phyloP scores from a whole-genome alignment of 2,113 vertebrate species.

The Noturus placidus region DNA sequence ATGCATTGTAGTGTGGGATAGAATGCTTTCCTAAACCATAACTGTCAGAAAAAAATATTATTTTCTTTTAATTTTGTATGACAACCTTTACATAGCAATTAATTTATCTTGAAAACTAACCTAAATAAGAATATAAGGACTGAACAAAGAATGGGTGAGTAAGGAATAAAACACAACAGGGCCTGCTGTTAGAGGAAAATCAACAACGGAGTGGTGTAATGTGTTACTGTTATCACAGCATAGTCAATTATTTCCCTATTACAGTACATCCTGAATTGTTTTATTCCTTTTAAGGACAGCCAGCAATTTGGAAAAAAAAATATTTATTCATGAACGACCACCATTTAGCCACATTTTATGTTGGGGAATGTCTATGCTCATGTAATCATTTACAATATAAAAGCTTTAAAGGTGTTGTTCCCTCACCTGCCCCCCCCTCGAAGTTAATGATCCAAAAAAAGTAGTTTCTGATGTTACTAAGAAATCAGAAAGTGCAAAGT shows the following conservation, averaged over 20 bases:
- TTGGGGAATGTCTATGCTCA: not conserved
- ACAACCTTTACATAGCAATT: not conserved
- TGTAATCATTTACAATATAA: not conserved
- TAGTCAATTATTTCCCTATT: not conserved
- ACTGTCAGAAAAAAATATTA: not conserved
- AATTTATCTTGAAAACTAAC: not conserved
- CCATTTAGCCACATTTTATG: not conserved
- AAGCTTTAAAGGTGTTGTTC: not conserved
- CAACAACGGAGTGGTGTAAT: not conserved
- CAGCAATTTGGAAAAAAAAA: not conserved
- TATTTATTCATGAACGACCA: not conserved
- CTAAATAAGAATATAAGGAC: not conserved
- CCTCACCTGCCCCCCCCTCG: not conserved
- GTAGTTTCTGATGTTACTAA: not conserved
- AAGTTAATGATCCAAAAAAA: not conserved
- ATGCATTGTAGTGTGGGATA: not conserved
- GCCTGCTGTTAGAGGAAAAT: not conserved
- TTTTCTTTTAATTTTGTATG: not conserved
- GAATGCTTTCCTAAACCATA: not conserved
- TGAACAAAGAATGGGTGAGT: not conserved
- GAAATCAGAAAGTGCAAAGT: not conserved
- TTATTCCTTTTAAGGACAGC: not conserved
- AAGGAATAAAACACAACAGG: not conserved
- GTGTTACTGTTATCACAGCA: not conserved
- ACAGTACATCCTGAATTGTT: not conserved